phyloP scores from a whole-genome alignment of 1,140 invertebrate species.

The Drosophila yakuba region DNA sequence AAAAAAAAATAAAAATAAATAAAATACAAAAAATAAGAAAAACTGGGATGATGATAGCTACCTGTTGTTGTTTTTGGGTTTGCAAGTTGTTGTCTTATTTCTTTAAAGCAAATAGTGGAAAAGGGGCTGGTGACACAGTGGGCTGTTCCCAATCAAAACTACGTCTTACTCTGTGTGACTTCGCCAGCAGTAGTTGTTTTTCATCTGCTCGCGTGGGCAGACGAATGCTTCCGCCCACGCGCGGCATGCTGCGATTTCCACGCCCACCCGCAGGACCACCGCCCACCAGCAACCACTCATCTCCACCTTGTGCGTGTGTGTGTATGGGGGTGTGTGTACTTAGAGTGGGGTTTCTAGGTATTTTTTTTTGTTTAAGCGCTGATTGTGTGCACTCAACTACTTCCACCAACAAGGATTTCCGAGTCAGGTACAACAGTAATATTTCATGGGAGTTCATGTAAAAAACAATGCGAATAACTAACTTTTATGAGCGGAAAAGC shows the following conservation, averaged over 20 bases:
- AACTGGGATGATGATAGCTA: constrained; percentile 5
- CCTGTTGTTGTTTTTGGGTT: constrained; percentile 18
- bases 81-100: neutral
- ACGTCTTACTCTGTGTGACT: constrained; percentile 9
- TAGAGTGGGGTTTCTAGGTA: neutral
- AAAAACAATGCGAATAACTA: constrained; percentile 16
- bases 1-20: no score
- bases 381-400: constrained; percentile 39
- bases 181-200: constrained; percentile 2
- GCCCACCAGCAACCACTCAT: neutral
- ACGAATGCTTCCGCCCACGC: constrained; percentile 11
- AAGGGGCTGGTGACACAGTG: constrained; percentile 4
- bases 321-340: neutral
- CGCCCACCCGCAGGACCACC: neutral
- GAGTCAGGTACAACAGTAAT: constrained; percentile 19
- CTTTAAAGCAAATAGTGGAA: constrained; percentile 8
- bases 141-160: constrained; percentile 18
- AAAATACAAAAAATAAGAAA: neutral
- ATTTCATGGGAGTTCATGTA: constrained; percentile 18
- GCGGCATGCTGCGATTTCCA: constrained; percentile 9
- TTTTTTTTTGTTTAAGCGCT: constrained; percentile 1
- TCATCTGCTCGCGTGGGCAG: constrained; percentile 6
- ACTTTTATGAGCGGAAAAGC: constrained; percentile 3
- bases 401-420: constrained; percentile 50
- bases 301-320: neutral